Evolutionary conservation across 2,113 vertebrate species (phyloP).

Genomic region (Protobothrops mucrosquamatus): DNA sequence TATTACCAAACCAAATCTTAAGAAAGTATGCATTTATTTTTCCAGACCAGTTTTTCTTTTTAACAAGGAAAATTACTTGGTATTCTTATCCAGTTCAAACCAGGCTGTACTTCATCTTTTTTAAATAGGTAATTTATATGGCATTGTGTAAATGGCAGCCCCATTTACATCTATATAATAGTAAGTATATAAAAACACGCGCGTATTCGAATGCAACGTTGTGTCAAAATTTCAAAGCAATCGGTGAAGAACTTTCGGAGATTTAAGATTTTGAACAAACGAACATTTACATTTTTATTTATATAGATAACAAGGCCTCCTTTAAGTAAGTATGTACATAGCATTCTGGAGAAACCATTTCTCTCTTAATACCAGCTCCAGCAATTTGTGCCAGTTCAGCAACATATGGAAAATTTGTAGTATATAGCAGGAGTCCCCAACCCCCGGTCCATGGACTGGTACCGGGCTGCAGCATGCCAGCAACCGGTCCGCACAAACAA

Average conservation of each 20-base stretch:
- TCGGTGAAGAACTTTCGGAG: no score
- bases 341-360: neutral
- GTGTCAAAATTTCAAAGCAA: no score
- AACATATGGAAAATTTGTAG: neutral
- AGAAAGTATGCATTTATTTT: neutral
- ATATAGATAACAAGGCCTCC: neutral
- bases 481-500: no score
- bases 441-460: no score
- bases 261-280: no score
- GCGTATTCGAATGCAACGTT: no score
- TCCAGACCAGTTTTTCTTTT: neutral
- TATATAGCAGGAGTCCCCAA: neutral
- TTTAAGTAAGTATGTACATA: neutral
- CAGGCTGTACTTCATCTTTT: neutral
- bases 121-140: neutral
- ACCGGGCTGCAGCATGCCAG: no score
- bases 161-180: neutral
- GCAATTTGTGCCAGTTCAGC: neutral
- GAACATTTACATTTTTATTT: no score
- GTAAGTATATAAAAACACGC: no score
- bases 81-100: neutral
- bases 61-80: neutral
- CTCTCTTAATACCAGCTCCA: neutral
- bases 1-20: neutral
- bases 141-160: neutral